Conservation (phyloP, 2,113 vertebrate genomes). For the Pluvianellus socialis region DNA sequence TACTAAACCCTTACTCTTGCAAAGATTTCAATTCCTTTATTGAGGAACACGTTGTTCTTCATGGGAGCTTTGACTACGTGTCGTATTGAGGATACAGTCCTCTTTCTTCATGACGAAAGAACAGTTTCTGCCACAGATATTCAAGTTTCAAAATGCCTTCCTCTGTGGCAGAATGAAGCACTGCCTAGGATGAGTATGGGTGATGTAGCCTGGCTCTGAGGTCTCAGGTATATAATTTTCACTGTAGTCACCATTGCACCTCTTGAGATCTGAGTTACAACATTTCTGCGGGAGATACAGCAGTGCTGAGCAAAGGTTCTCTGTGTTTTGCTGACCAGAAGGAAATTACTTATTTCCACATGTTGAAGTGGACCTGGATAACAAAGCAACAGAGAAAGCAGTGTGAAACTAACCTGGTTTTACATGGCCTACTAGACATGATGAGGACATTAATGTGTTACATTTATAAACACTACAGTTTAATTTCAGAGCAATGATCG, state of each 20-base stretch:
- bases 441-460: constrained; percentile 64
- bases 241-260: background rate
- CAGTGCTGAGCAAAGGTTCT: background rate
- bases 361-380: background rate
- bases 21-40: background rate
- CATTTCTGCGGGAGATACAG: background rate
- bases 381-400: constrained; percentile 57
- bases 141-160: background rate
- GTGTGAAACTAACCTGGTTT: constrained; percentile 82
- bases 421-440: constrained; percentile 80
- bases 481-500: constrained; percentile 69
- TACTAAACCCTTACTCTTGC: background rate
- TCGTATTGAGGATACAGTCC: background rate
- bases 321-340: constrained; percentile 13
- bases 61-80: background rate
- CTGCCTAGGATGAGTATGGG: background rate
- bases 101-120: background rate
- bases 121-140: background rate
- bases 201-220: background rate
- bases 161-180: background rate
- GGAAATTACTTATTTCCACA: constrained; percentile 3
- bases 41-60: background rate
- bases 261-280: background rate
- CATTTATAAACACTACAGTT: constrained; percentile 54
- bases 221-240: background rate